Evolutionary conservation across 2,113 vertebrate genomes (phyloP).

Genomic region (Ammospiza caudacuta): DNA sequence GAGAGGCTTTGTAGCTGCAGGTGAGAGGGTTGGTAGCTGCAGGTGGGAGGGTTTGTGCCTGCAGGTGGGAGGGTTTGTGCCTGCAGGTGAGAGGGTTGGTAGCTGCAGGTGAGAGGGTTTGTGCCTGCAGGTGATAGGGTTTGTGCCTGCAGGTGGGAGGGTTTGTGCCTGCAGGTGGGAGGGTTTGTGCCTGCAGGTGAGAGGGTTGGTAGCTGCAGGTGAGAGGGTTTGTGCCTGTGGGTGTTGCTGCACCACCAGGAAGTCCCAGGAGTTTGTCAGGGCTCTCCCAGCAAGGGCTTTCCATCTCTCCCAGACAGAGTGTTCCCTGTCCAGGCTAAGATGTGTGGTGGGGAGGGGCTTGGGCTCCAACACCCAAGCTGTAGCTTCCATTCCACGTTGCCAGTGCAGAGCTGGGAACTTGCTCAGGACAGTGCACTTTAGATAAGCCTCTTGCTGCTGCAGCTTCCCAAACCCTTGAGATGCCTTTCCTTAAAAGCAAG

Average conservation of each 20-base stretch:
- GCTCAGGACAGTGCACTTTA: not conserved
- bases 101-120: too few relatives aligned
- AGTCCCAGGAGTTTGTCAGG: not conserved
- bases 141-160: not conserved
- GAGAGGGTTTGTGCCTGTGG: too few relatives aligned
- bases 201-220: too few relatives aligned
- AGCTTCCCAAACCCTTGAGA: not conserved
- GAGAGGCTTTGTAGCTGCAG: not conserved
- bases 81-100: too few relatives aligned
- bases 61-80: too few relatives aligned
- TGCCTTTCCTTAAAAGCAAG: not conserved
- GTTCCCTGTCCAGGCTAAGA: not conserved
- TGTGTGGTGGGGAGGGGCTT: rapidly evolving
- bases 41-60: too few relatives aligned
- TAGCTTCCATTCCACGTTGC: not conserved
- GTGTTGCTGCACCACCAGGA: not conserved
- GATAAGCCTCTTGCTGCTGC: not conserved
- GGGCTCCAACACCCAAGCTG: not conserved
- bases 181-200: too few relatives aligned
- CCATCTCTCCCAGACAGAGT: not conserved
- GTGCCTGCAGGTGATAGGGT: too few relatives aligned
- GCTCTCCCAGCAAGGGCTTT: not conserved
- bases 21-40: not conserved
- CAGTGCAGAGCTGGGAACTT: not conserved
- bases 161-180: too few relatives aligned